phyloP scores from a whole-genome alignment of 1,140 invertebrate species.

The Polypedilum vanderplanki region DNA sequence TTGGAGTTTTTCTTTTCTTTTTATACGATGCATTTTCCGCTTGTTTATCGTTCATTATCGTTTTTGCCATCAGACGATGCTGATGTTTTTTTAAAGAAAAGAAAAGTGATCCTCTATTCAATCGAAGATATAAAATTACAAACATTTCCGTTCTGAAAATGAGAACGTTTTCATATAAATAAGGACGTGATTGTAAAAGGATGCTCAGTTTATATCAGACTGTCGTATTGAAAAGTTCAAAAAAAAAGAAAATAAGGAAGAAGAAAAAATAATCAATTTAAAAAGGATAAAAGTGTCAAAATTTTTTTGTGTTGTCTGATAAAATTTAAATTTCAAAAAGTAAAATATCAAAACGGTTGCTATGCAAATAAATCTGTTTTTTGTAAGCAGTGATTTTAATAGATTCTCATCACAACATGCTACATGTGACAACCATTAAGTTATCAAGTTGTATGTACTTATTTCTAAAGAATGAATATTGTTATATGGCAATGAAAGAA shows the following conservation, averaged over 20 bases:
- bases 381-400: not conserved
- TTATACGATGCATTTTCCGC: not conserved
- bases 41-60: not conserved
- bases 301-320: not conserved
- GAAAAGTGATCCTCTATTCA: no score
- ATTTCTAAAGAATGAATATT: no score
- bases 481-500: not conserved
- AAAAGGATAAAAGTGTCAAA: not conserved
- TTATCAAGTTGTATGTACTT: not conserved
- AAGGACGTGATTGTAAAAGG: not conserved
- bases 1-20: not conserved
- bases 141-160: not conserved
- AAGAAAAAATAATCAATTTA: not conserved
- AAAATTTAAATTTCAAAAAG: not conserved
- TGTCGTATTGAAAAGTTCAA: not conserved
- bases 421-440: slow-evolving; percentile 18
- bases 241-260: not conserved
- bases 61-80: not conserved
- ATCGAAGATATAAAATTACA: no score
- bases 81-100: not conserved
- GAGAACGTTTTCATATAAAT: not conserved
- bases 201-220: not conserved
- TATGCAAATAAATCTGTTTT: no score
- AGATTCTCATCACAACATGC: not conserved
- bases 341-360: not conserved